Evolutionary conservation across 2,113 vertebrate genomes (phyloP), one percentile per base, ranked within the genome.

Genomic region (Myrmecobius fasciatus): DNA sequence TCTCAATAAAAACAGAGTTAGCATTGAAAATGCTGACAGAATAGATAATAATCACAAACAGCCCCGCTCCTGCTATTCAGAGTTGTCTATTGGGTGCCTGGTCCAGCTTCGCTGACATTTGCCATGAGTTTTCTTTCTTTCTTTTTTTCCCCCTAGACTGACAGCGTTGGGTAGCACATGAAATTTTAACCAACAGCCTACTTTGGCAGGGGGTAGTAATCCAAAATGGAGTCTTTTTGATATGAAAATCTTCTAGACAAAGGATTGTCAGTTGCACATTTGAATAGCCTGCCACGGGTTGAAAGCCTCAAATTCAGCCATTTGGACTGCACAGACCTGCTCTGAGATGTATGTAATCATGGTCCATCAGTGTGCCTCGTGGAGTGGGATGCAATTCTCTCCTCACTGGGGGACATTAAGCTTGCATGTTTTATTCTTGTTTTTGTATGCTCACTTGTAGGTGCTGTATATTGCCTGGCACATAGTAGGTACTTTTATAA

Each of bases 181-280:
- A 98, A 92, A 97, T 91, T 92, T 97, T 93, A 52, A 97, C 52
- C 94, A 97, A 96, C 89, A 91, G 92, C 92, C 98, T 91, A 91
- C 93, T 94, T 96, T 92, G 94, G 96, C 97, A 97, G 96, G 94
- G 93, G 94, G 52, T 95, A 97, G 95, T 48, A 49, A 94, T 92
- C 97, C 48, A 11, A 97, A 97, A 93, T 93, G 94, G 92, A 97
- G 93, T 93, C 94, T 97, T 98, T 97, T 97, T 98, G 95, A 96
- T 94, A 90, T 31, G 95, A 97, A 98, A 98, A 97, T 98, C 95
- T 93, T 96, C 75, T 89, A 95, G 94, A 98, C 95, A 96, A 95
- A 98, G 95, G 96, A 75, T 83, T 91, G 95, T 94, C 94, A 96
- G 48, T 88, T 94, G 97, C n/a, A 0, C 95, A 93, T 96, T 95